Conservation (phyloP, 2,113 vertebrate species). For the Chloropsis cyanopogon region DNA sequence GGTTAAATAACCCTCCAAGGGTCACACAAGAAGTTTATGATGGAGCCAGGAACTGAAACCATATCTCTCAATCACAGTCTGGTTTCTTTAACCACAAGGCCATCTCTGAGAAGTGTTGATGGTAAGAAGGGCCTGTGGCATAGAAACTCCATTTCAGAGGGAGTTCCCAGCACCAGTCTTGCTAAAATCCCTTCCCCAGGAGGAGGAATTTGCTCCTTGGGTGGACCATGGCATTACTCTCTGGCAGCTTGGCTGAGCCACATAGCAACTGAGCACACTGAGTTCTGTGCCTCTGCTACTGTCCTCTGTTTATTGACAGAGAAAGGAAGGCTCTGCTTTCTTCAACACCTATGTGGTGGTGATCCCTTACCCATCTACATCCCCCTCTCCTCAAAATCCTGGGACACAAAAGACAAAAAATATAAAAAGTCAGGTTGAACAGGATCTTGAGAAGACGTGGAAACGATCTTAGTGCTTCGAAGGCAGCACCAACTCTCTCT, state of each 20-base stretch:
- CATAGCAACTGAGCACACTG: neutral
- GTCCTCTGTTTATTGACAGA: neutral
- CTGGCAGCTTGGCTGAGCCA: neutral
- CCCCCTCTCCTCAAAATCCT: neutral
- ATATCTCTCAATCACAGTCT: neutral
- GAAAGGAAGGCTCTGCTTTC: neutral
- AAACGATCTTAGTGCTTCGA: neutral
- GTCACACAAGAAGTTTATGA: neutral
- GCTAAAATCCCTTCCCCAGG: neutral
- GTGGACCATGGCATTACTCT: accelerated
- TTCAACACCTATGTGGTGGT: neutral
- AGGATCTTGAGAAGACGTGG: neutral
- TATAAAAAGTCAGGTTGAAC: neutral
- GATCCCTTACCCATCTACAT: neutral
- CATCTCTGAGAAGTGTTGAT: neutral
- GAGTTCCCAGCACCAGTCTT: neutral
- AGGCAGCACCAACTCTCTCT: neutral
- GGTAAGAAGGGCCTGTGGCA: neutral
- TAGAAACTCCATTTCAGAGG: neutral
- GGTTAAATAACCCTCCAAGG: neutral
- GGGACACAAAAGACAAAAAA: neutral
- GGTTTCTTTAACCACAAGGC: neutral
- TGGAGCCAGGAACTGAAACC: neutral
- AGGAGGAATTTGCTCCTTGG: neutral
- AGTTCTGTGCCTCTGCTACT: neutral